These are phyloP conservation scores for Anguilla obscura DNA, from an alignment of 2,797 vertebrate genomes.

Conservation along the genomic window DNA sequence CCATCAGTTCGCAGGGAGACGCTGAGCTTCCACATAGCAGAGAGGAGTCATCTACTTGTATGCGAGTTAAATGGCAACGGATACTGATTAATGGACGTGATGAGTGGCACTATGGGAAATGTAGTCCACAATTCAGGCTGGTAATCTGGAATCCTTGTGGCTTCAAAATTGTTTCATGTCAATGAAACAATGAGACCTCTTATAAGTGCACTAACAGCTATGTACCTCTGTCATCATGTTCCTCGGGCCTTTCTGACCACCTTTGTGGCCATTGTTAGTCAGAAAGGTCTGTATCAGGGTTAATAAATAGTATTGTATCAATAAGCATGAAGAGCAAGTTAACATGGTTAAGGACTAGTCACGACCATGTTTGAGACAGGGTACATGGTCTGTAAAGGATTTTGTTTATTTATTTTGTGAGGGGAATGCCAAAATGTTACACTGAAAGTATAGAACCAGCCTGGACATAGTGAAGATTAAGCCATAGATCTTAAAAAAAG, in stretches of 20 bases:
- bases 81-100: no score
- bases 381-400: neutral
- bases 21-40: neutral
- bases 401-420: no score
- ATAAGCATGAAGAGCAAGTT: neutral
- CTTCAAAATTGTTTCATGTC: neutral
- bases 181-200: no score
- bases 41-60: neutral
- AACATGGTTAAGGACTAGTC: neutral
- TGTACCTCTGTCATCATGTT: neutral
- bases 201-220: neutral
- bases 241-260: neutral
- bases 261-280: neutral
- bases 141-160: neutral
- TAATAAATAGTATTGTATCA: neutral
- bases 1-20: neutral
- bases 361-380: neutral
- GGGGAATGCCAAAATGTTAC: no score
- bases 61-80: no score
- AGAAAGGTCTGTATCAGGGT: neutral
- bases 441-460: neutral
- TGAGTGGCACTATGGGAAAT: constrained; percentile 2
- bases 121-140: neutral
- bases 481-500: neutral
- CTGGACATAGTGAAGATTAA: neutral